Percentiles rank a stretch among this genome's conserved stretches.
Evolutionary conservation across 2,888 invertebrate genomes (phyloP).

Genomic region (Glaucopsyche alexis): DNA sequence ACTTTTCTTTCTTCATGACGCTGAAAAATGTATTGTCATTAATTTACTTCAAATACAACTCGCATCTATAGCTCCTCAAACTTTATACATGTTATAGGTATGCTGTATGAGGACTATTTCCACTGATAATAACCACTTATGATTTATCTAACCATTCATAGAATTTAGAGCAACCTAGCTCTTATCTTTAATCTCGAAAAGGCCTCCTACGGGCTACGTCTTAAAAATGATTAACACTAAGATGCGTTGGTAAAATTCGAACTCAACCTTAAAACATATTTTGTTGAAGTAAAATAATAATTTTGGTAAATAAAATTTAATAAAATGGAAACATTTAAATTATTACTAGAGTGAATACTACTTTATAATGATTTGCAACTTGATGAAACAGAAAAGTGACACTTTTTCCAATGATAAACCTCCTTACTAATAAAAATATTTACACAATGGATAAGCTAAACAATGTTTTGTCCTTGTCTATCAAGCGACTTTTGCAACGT

Average conservation of each 20-base stretch:
- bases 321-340: not conserved
- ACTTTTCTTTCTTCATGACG: constrained; percentile 41
- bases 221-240: no score
- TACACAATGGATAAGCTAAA: no score
- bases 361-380: not conserved
- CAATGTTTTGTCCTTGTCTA: no score
- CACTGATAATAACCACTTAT: constrained; percentile 4
- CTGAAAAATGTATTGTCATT: not conserved
- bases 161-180: not conserved
- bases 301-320: no score
- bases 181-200: constrained; percentile 2
- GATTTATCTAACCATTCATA: not conserved
- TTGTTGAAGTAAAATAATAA: not conserved
- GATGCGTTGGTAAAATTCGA: not conserved
- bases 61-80: not conserved
- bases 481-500: no score
- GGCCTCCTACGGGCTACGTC: no score
- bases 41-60: not conserved
- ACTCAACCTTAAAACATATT: not conserved
- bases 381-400: not conserved
- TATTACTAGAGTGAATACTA: not conserved
- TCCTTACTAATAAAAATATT: no score
- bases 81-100: no score
- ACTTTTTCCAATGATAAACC: not conserved
- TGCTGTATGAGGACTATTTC: not conserved